phyloP scores from a whole-genome alignment of 2,888 invertebrate genomes.

The Cosmopolites sordidus region DNA sequence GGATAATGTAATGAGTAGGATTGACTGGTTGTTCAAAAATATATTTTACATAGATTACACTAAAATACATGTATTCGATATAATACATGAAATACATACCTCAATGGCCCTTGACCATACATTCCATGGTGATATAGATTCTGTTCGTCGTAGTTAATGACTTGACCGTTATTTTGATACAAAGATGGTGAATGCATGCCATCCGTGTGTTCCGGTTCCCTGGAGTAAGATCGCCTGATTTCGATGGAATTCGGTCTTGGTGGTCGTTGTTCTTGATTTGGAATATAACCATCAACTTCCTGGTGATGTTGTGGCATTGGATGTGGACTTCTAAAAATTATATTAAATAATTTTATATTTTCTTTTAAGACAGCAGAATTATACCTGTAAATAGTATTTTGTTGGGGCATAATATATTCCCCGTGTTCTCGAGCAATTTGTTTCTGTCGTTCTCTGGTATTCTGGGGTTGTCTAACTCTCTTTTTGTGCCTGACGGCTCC shows the following conservation, averaged over 20 bases:
- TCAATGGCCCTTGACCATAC: conserved; percentile 46
- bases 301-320: conserved; percentile 55
- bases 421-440: conserved; percentile 82
- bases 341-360: neutral
- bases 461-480: conserved; percentile 80
- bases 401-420: conserved; percentile 72
- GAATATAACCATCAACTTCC: conserved; percentile 35
- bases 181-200: conserved; percentile 42
- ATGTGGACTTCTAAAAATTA: conserved; percentile 52
- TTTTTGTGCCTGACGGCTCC: conserved; percentile 70
- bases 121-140: conserved; percentile 46
- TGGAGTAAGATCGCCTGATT: conserved; percentile 57
- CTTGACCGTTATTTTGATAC: conserved; percentile 17
- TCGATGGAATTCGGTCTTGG: conserved; percentile 86
- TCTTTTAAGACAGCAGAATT: conserved; percentile 1
- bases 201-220: conserved; percentile 41
- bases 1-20: no score
- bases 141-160: conserved; percentile 40
- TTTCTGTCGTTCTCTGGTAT: conserved; percentile 80
- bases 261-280: conserved; percentile 57
- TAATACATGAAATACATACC: conserved; percentile 17
- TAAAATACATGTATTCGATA: no score
- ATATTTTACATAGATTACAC: no score
- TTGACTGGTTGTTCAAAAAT: no score
- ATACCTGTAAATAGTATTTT: conserved; percentile 39